Conservation (phyloP, 2,113 vertebrate species). For the Forbesichthys agassizii region DNA sequence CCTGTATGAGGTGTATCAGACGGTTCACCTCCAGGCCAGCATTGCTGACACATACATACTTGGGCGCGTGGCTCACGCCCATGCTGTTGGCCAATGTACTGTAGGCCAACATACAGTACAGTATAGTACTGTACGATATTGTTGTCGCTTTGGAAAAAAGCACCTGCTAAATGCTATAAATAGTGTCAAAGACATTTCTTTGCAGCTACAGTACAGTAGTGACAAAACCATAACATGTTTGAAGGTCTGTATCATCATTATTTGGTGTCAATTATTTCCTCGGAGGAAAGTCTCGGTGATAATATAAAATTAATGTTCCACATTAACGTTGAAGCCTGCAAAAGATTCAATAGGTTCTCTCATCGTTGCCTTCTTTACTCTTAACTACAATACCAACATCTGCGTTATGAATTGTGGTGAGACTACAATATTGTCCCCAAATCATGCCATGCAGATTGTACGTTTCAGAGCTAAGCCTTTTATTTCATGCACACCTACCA, state of each 20-base stretch:
- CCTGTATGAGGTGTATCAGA: constrained; percentile 54
- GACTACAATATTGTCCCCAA: constrained; percentile 23
- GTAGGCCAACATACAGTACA: constrained; percentile 22
- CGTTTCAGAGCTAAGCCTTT: constrained; percentile 39
- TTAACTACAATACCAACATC: constrained; percentile 41
- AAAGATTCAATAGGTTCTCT: not conserved
- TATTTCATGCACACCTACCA: constrained; percentile 51
- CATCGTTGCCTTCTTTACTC: not conserved
- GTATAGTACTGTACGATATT: no score
- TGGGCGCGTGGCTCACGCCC: constrained; percentile 62
- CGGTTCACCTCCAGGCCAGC: constrained; percentile 69
- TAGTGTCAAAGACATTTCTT: not conserved
- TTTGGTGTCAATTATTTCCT: no score
- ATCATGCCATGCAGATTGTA: constrained; percentile 22
- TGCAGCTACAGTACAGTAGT: no score
- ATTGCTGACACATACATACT: constrained; percentile 72
- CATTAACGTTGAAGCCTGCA: no score
- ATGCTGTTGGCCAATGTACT: constrained; percentile 51
- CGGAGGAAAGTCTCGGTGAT: no score
- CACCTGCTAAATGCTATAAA: no score
- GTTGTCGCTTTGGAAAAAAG: no score
- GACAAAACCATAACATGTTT: no score
- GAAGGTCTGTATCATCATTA: no score
- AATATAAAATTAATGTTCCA: no score
- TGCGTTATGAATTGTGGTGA: constrained; percentile 46